Percentiles rank a stretch among this genome's conserved stretches.
phyloP scores from a whole-genome alignment of 2,888 invertebrate species.

The Andrena praecox region DNA sequence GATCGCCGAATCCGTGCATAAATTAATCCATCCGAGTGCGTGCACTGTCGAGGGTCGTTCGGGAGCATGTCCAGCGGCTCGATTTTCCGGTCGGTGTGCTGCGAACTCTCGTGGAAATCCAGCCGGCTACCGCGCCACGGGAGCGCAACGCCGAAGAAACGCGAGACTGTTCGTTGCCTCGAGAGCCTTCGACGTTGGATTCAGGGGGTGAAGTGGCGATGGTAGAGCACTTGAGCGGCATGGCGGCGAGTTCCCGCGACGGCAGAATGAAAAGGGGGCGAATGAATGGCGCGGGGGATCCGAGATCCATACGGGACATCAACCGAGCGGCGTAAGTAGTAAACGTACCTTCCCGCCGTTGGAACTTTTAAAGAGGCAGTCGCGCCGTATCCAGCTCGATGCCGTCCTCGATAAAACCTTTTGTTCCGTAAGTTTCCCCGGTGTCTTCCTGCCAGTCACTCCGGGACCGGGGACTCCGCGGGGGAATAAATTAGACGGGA shows the following conservation, averaged over 20 bases:
- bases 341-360: constrained; percentile 26
- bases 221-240: constrained; percentile 22
- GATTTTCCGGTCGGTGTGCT: not conserved
- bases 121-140: not conserved
- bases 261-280: constrained; percentile 30
- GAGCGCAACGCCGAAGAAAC: constrained; percentile 11
- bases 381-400: constrained; percentile 1
- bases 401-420: not conserved
- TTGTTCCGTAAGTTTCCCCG: not conserved
- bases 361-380: constrained; percentile 13
- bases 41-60: not conserved
- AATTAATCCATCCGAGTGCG: not conserved
- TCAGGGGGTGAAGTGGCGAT: constrained; percentile 26
- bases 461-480: not conserved
- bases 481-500: not conserved
- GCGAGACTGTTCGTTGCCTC: constrained; percentile 6
- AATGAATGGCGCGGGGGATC: constrained; percentile 50
- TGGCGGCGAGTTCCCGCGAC: constrained; percentile 22
- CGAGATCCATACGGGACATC: constrained; percentile 30
- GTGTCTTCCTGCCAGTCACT: not conserved
- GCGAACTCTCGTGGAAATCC: not conserved
- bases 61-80: not conserved
- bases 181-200: constrained; percentile 28
- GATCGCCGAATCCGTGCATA: not conserved
- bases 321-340: constrained; percentile 1